Evolutionary conservation across 2,797 vertebrate species (phyloP).

Genomic region (Hemitrygon akajei): DNA sequence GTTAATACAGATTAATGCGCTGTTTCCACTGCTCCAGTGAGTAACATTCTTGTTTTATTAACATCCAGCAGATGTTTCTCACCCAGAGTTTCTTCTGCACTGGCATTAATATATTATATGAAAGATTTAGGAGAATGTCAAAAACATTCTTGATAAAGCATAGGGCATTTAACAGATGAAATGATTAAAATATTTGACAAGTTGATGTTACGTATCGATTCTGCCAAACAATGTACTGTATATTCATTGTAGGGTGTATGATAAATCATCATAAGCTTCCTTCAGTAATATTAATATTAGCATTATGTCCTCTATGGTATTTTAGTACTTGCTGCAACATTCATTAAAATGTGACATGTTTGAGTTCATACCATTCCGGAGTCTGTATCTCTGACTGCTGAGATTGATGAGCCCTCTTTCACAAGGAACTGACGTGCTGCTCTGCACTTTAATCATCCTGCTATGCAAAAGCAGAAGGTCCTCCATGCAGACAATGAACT

Average conservation of each 20-base stretch:
- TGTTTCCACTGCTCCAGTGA: background rate
- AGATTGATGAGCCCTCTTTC: background rate
- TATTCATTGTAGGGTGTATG: background rate
- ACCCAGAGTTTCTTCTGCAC: background rate
- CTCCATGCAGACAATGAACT: background rate
- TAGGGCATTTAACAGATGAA: background rate
- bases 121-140: background rate
- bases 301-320: background rate
- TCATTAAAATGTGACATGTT: background rate
- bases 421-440: background rate
- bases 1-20: constrained; percentile 13
- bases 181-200: background rate
- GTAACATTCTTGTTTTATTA: background rate
- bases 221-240: background rate
- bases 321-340: background rate
- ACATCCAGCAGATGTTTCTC: constrained; percentile 25
- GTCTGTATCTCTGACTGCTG: background rate
- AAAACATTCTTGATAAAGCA: background rate
- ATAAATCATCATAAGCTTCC: background rate
- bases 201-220: background rate
- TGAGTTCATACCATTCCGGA: background rate
- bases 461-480: background rate
- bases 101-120: background rate
- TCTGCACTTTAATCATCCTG: background rate
- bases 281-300: background rate